phyloP scores from a whole-genome alignment of 2,113 vertebrate species.

The Orcinus orca region DNA sequence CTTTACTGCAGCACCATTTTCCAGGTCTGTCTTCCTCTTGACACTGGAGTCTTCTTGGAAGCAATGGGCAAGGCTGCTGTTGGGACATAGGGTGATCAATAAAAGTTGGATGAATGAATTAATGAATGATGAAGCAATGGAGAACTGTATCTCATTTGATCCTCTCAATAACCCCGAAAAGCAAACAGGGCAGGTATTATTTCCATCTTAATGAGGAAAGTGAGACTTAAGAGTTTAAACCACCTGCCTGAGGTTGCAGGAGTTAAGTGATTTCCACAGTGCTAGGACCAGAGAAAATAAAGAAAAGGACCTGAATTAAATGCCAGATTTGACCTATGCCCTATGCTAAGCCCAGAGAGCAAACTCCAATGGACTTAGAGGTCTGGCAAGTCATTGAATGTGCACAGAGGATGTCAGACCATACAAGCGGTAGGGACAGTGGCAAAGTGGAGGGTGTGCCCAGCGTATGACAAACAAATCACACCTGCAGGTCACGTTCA shows the following conservation, averaged over 20 bases:
- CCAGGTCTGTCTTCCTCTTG: neutral
- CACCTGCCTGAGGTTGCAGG: neutral
- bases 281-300: neutral
- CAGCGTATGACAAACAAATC: neutral
- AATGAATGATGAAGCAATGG: neutral
- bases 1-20: neutral
- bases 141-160: neutral
- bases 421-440: neutral
- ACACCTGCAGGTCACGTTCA: neutral
- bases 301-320: constrained; percentile 3
- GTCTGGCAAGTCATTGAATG: neutral
- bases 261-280: neutral
- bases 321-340: neutral
- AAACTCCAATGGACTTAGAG: neutral
- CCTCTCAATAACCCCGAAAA: neutral
- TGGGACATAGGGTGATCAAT: neutral
- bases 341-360: neutral
- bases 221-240: neutral
- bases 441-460: neutral
- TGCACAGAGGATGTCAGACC: neutral
- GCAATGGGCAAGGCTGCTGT: neutral
- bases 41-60: neutral
- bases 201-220: constrained; percentile 30
- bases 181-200: neutral
- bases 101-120: neutral